phyloP scores from a whole-genome alignment of 2,888 invertebrate genomes.

The Calameuta filiformis region DNA sequence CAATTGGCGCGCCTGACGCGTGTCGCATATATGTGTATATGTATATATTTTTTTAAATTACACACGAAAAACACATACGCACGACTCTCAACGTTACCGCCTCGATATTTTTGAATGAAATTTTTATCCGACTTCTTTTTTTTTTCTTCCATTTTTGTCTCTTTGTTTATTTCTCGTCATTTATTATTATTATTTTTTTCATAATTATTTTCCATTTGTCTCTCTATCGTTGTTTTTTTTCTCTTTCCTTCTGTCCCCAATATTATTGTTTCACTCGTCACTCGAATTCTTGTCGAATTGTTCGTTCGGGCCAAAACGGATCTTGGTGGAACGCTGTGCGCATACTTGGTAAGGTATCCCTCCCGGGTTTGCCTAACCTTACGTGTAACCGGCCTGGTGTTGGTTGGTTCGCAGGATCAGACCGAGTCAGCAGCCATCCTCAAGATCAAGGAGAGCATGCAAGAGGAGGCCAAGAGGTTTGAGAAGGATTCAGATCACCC shows the following conservation, averaged over 20 bases:
- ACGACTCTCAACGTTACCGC: background rate
- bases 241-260: conserved; percentile 12
- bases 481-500: conserved; percentile 97
- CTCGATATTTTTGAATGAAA: background rate
- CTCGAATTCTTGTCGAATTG: conserved; percentile 18
- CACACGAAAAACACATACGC: background rate
- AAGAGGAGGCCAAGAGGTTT: conserved; percentile 99
- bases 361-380: conserved; percentile 2
- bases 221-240: background rate
- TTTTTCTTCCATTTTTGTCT: background rate
- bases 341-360: conserved; percentile 39
- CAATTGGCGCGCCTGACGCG: background rate
- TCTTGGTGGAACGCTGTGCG: conserved; percentile 29
- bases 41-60: background rate
- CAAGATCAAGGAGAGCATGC: conserved; percentile 99
- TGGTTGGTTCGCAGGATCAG: conserved; percentile 78
- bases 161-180: background rate
- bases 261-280: background rate
- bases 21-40: background rate
- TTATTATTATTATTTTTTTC: too few relatives aligned
- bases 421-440: conserved; percentile 99
- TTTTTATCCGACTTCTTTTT: background rate
- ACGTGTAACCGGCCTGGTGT: conserved; percentile 65
- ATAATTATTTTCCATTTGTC: background rate
- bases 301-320: conserved; percentile 31